Base-by-base conservation (phyloP, 2,888 invertebrate species). In the Drosophila niveifrons region DNA sequence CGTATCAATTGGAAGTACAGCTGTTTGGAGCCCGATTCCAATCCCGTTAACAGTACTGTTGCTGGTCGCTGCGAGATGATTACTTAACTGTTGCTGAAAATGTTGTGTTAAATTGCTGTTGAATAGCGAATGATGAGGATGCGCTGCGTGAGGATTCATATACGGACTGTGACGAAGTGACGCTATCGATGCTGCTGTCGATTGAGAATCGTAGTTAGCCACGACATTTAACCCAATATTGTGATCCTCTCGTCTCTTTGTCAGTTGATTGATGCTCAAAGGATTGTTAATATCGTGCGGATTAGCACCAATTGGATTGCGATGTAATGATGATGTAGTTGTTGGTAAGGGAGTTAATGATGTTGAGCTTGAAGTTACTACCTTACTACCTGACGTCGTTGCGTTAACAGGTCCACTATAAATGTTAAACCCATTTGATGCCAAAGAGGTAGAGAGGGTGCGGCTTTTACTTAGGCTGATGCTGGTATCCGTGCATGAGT, bases 231-330 rank as follows among this genome's bases (percentile, higher is more conserved):
- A 6, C 2, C 58, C 56, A 58, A 77, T 75, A 62, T 73, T 88
- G 56, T 72, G 82, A 43, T 75, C 76, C 11, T 80, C 84, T 31
- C 78, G 85, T 13, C 90, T 96, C 82, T 96, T 96, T 70, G 97
- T 97, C 82, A 98, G 93, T 93, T 97, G 97, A 90, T 97, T 97
- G 66, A 98, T 97, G 92, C 97, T 97, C 46, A 98, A 94, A 64
- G 98, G 98, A 94, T 98, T 97, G 93, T 98, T 98, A 78, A 96
- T 96, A 93, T 98, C 97, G 84, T 97, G 95, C 44, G 97, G 97
- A 93, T 97, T 97, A 50, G 97, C 97, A 68, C 97, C 97, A 64
- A 97, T 97, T 44, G 97, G 97, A 92, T 96, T 95, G 75, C 97
- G 94, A 48, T 84, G 84, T 29, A 75, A 48, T 15, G 46, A 67